Percentiles rank a stretch among this genome's conserved stretches.
Conservation (phyloP, 1,140 invertebrate genomes). For the Aphaenogaster ashmeadi region DNA sequence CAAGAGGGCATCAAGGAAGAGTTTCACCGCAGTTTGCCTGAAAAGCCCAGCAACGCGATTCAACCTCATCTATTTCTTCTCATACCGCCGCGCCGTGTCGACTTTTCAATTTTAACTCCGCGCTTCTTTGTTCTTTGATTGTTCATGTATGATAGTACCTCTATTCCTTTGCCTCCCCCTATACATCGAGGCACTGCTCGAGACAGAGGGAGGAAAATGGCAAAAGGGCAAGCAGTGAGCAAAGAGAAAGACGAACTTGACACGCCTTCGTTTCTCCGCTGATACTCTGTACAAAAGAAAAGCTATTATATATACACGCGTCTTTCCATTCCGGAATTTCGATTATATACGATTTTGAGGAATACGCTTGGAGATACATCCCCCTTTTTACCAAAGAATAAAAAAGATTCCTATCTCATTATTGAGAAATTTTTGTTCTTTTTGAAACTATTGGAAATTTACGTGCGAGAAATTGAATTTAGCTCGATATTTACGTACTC, state of each 20-base stretch:
- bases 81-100: neutral
- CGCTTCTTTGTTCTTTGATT: conserved; percentile 70
- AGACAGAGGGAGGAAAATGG: conserved; percentile 48
- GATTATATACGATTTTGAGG: conserved; percentile 1
- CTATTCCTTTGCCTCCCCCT: conserved; percentile 49
- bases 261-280: conserved; percentile 22
- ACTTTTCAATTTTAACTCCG: conserved; percentile 65
- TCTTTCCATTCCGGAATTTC: conserved; percentile 21
- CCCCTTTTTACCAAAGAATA: neutral
- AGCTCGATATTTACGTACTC: neutral
- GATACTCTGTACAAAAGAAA: conserved; percentile 43
- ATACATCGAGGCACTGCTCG: conserved; percentile 24
- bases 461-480: conserved; percentile 1
- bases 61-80: conserved; percentile 54
- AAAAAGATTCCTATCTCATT: neutral
- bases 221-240: conserved; percentile 59
- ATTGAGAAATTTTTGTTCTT: neutral
- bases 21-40: conserved; percentile 40
- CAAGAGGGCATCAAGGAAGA: conserved; percentile 25
- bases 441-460: conserved; percentile 7
- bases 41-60: conserved; percentile 45
- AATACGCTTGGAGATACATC: neutral
- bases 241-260: conserved; percentile 71
- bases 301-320: conserved; percentile 24
- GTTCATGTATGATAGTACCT: conserved; percentile 69